These are phyloP conservation scores for Eilema depressum DNA, from an alignment of 2,888 invertebrate species.

Conservation along the genomic window DNA sequence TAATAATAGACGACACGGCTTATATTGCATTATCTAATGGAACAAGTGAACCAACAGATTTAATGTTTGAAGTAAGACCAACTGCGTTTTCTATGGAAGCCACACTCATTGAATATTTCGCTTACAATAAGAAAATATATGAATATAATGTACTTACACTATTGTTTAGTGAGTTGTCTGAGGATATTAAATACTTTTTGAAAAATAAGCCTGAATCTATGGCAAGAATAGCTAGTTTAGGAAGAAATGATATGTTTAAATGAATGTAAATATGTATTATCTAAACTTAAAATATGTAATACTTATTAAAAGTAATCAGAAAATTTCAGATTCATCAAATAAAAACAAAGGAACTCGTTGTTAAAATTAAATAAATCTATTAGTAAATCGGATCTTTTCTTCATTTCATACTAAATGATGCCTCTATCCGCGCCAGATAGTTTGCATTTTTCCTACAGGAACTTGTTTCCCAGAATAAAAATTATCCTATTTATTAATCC, in stretches of 20 bases:
- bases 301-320: not conserved
- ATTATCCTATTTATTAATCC: too few relatives aligned
- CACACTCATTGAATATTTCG: slow-evolving; percentile 67
- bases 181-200: slow-evolving; percentile 55
- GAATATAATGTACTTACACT: slow-evolving; percentile 65
- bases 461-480: too few relatives aligned
- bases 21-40: slow-evolving; percentile 65
- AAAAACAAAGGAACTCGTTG: not conserved
- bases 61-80: slow-evolving; percentile 59
- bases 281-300: too few relatives aligned
- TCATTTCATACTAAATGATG: too few relatives aligned
- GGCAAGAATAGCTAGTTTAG: slow-evolving; percentile 52
- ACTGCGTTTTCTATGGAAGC: slow-evolving; percentile 68
- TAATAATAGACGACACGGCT: slow-evolving; percentile 58
- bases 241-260: not conserved
- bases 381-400: not conserved
- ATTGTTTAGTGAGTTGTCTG: slow-evolving; percentile 41
- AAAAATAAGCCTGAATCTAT: slow-evolving; percentile 53
- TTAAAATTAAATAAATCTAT: not conserved
- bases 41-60: slow-evolving; percentile 47
- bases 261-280: not conserved
- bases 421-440: too few relatives aligned
- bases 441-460: too few relatives aligned
- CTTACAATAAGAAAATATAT: slow-evolving; percentile 72
- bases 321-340: not conserved